Percentiles rank a stretch among this genome's conserved stretches.
Conservation (phyloP, 2,888 invertebrate genomes). For the Cephalotes varians region DNA sequence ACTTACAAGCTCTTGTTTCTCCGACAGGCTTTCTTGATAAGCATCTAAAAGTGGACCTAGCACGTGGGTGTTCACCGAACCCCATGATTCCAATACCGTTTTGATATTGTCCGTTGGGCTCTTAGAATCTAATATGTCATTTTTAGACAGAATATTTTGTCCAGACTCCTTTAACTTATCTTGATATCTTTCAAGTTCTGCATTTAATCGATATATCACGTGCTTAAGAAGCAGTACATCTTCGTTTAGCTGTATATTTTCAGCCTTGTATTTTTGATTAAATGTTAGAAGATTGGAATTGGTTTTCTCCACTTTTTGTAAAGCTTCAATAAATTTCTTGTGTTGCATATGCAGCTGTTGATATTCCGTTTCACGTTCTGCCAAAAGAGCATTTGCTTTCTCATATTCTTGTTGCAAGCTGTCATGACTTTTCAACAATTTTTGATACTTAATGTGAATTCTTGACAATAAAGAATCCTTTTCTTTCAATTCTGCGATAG, state of each 20-base stretch:
- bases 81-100: constrained; percentile 87
- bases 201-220: constrained; percentile 92
- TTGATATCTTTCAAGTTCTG: constrained; percentile 92
- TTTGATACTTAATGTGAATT: constrained; percentile 75
- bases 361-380: constrained; percentile 76
- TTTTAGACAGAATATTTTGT: constrained; percentile 60
- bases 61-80: constrained; percentile 88
- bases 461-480: constrained; percentile 73
- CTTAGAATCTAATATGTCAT: constrained; percentile 69
- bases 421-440: constrained; percentile 76
- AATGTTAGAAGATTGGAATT: constrained; percentile 67
- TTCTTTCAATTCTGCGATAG: constrained; percentile 71
- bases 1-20: constrained; percentile 91
- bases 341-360: constrained; percentile 72
- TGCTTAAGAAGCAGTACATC: constrained; percentile 92
- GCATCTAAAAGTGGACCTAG: constrained; percentile 91
- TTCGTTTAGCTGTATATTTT: constrained; percentile 88
- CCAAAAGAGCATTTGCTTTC: constrained; percentile 69
- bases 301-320: constrained; percentile 75
- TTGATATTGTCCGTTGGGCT: constrained; percentile 83
- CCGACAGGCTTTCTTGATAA: constrained; percentile 92
- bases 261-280: constrained; percentile 86
- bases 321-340: constrained; percentile 72
- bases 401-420: constrained; percentile 69
- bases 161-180: constrained; percentile 88